Evolutionary conservation across 2,113 vertebrate species (phyloP), one percentile per base, ranked within the genome.

Genomic region (Oostethus manadensis): DNA sequence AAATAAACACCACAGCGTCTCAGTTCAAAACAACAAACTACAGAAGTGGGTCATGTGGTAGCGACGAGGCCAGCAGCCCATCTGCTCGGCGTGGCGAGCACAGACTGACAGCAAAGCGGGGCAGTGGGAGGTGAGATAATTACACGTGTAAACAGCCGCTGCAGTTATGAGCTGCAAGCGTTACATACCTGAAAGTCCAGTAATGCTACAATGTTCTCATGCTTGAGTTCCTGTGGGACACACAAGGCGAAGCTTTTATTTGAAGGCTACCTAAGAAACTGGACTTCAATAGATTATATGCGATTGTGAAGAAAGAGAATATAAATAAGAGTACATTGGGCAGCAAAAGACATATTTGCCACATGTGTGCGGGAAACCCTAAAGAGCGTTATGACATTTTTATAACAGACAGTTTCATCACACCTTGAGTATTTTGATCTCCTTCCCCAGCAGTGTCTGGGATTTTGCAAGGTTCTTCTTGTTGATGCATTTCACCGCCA

Each of bases 391-490:
- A 33, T 33, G 29, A 33, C 29, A 46, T 40, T 10, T 21, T 45
- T 26, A n/a, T n/a, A 17, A 29, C 17, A 33, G 29, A 33, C 29
- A 33, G 14, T 43, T 48, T 0, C 9, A 18, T 63, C 76, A 88
- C 91, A 97, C 96, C 94, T 99, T 98, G n/a, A 99, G 88, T 68
- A 98, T 99, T 84, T 97, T 98, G 75, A 99, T 98, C 81, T 99
- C 97, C 78, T 99, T 99, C 47, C 96, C 97, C 79, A 99, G 68
- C 35, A 99, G 89, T 0, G 96, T 95, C 74, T 99, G 97, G 20
- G 96, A 97, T 82, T 98, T 99, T 61, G 94, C 93, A 66, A 99
- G 84, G 66, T 98, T 99, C 78, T 98, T 98, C 90, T 98, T 99
- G 84, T 97, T 98, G 62, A 99, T 99, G 76, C 95, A 98, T 87